Conservation (phyloP, 2,113 vertebrate species). For the Natator depressus region DNA sequence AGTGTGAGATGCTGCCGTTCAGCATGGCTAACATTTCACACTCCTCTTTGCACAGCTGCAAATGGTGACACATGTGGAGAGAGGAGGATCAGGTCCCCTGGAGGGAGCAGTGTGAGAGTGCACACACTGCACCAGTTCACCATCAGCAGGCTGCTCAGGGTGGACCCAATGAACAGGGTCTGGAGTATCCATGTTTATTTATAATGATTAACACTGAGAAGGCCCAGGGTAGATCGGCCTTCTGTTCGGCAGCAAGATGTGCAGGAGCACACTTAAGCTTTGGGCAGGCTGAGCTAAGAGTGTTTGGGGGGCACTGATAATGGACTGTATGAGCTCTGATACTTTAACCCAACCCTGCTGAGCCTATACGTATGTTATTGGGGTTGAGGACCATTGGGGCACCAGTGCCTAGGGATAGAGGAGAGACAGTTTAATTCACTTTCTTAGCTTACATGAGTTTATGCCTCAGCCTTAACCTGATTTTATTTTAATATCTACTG, state of each 20-base stretch:
- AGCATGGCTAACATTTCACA: neutral
- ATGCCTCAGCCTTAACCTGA: neutral
- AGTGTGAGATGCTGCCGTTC: neutral
- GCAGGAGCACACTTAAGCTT: too few relatives aligned
- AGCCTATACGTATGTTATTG: too few relatives aligned
- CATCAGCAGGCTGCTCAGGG: neutral
- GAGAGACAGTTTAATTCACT: neutral
- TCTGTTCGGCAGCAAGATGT: too few relatives aligned
- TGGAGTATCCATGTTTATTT: neutral
- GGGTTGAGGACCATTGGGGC: too few relatives aligned
- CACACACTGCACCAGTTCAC: neutral
- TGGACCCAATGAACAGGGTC: neutral
- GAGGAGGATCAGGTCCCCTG: too few relatives aligned
- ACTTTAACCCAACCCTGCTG: too few relatives aligned
- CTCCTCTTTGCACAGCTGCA: neutral
- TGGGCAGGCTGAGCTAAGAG: too few relatives aligned
- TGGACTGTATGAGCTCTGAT: too few relatives aligned
- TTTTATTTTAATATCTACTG: neutral
- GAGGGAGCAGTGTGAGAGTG: too few relatives aligned
- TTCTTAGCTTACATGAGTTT: neutral
- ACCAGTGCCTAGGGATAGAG: neutral
- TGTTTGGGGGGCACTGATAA: too few relatives aligned
- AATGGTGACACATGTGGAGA: neutral
- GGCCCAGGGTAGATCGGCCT: too few relatives aligned
- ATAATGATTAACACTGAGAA: neutral